Conservation (phyloP, 2,888 invertebrate species). For the Diabrotica balteata region DNA sequence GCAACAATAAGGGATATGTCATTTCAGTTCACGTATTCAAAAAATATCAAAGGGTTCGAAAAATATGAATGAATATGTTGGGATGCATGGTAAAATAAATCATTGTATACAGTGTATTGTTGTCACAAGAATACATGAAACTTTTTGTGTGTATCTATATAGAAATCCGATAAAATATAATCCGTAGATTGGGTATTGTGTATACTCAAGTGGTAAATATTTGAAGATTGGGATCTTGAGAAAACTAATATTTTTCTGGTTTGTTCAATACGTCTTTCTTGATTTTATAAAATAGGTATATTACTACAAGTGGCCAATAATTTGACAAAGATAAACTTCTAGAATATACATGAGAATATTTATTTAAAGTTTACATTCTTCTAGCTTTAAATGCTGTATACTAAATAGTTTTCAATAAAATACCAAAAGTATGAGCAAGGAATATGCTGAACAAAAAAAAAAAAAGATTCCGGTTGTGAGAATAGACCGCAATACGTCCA, state of each 20-base stretch:
- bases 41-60: slow-evolving; percentile 44
- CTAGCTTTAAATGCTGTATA: too few species aligned
- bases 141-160: slow-evolving; percentile 37
- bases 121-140: slow-evolving; percentile 41
- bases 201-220: slow-evolving; percentile 46
- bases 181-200: slow-evolving; percentile 42
- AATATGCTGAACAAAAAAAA: too few species aligned
- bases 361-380: too few species aligned
- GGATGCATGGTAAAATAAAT: slow-evolving; percentile 39
- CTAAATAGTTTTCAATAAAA: too few species aligned
- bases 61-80: slow-evolving; percentile 40
- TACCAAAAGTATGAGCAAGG: too few species aligned
- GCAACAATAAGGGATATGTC: slow-evolving; percentile 45
- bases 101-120: slow-evolving; percentile 34
- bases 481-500: too few species aligned
- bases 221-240: slow-evolving; percentile 43
- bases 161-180: slow-evolving; percentile 47
- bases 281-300: too few species aligned
- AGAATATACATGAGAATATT: too few species aligned
- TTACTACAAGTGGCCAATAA: too few species aligned
- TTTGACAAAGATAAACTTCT: too few species aligned
- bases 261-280: not conserved
- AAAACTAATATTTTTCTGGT: slow-evolving; percentile 21
- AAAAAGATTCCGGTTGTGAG: too few species aligned
- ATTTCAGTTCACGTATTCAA: slow-evolving; percentile 39